Percentiles rank a stretch among this genome's conserved stretches.
Evolutionary conservation across 2,797 vertebrate species (phyloP).

Genomic region (Sebastes diaconus): DNA sequence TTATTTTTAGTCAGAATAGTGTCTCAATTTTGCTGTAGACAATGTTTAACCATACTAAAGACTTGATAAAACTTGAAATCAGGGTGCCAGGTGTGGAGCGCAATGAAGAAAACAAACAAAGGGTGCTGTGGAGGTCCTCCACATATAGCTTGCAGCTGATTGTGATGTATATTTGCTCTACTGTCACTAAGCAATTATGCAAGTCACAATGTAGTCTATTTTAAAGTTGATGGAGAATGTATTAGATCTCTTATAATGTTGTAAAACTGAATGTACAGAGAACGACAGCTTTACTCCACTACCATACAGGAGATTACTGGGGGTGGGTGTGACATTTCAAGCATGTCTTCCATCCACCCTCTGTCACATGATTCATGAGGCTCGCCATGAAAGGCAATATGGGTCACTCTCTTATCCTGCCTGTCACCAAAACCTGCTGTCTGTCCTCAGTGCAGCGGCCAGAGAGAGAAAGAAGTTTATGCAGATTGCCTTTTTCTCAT

Average conservation of each 20-base stretch:
- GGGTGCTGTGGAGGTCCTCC: slow-evolving; percentile 58
- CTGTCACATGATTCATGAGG: slow-evolving; percentile 20
- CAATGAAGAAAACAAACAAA: slow-evolving; percentile 31
- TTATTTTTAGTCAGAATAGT: slow-evolving; percentile 9
- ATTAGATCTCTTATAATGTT: slow-evolving; percentile 4
- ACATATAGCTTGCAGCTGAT: slow-evolving; percentile 45
- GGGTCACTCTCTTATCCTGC: slow-evolving; percentile 38
- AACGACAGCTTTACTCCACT: slow-evolving; percentile 26
- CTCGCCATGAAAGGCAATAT: slow-evolving; percentile 44
- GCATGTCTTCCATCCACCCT: slow-evolving; percentile 13
- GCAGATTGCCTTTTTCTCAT: slow-evolving; percentile 17
- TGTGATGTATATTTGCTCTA: slow-evolving; percentile 34
- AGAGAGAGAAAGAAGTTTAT: neutral
- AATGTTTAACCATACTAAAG: slow-evolving; percentile 23
- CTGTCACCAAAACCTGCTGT: slow-evolving; percentile 60
- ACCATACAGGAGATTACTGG: slow-evolving; percentile 29
- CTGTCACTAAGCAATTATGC: slow-evolving; percentile 25
- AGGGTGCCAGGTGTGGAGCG: slow-evolving; percentile 16
- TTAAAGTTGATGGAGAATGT: slow-evolving; percentile 20
- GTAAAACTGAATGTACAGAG: slow-evolving; percentile 27
- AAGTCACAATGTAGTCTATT: slow-evolving; percentile 3
- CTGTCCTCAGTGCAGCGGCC: slow-evolving; percentile 18
- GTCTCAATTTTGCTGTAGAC: slow-evolving; percentile 21
- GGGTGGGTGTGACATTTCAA: slow-evolving; percentile 22
- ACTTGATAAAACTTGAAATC: slow-evolving; percentile 53